Conservation (phyloP, 2,888 invertebrate genomes). For the Microplitis manilae region DNA sequence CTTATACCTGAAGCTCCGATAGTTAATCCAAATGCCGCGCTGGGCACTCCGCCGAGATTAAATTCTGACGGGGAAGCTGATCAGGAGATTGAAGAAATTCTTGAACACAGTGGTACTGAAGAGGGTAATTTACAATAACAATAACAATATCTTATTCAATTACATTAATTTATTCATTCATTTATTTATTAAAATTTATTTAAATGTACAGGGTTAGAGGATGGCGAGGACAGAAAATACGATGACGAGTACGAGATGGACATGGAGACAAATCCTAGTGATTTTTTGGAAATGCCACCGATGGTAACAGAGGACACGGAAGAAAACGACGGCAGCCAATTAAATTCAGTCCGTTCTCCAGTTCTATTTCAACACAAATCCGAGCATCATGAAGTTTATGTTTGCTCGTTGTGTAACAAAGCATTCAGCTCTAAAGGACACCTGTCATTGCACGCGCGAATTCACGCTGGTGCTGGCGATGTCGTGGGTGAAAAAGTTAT, state of each 20-base stretch:
- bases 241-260: conserved; percentile 70
- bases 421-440: conserved; percentile 72
- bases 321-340: conserved; percentile 33
- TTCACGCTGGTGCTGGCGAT: conserved; percentile 70
- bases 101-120: conserved; percentile 63
- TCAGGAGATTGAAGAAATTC: conserved; percentile 64
- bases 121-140: conserved; percentile 56
- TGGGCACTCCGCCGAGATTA: conserved; percentile 69
- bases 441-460: conserved; percentile 70
- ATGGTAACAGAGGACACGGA: conserved; percentile 60
- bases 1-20: conserved; percentile 69
- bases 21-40: conserved; percentile 69
- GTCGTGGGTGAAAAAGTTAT: conserved; percentile 70
- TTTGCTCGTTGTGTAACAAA: conserved; percentile 70
- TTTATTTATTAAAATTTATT: too few species aligned
- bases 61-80: conserved; percentile 68
- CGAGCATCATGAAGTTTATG: conserved; percentile 70
- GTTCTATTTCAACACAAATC: conserved; percentile 56
- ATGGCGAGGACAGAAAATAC: conserved; percentile 65
- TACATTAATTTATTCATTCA: too few species aligned
- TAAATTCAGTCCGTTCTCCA: conserved; percentile 20
- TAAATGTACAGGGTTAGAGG: conserved; percentile 51
- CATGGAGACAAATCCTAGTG: conserved; percentile 70
- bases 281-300: conserved; percentile 67
- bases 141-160: too few species aligned